Percentiles rank a stretch among this genome's conserved stretches.
Conservation (phyloP, 2,797 vertebrate species). For the Falco novaeseelandiae region DNA sequence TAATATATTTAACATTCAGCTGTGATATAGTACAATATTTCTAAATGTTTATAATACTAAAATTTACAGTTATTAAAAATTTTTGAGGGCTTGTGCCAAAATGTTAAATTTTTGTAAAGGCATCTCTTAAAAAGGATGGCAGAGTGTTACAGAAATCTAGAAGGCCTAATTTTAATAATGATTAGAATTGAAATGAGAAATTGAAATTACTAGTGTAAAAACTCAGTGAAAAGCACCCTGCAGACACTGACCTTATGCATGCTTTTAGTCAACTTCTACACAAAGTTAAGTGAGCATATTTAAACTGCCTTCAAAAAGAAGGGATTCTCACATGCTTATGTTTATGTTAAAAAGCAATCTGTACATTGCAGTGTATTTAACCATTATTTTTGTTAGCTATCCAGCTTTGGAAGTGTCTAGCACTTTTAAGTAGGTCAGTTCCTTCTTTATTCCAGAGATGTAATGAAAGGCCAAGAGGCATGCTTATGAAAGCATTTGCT, state of each 20-base stretch:
- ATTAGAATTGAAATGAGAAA: background rate
- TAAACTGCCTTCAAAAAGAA: background rate
- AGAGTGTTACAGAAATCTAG: background rate
- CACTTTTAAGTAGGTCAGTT: background rate
- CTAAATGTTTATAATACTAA: background rate
- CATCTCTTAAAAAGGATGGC: background rate
- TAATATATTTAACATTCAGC: background rate
- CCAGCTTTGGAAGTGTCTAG: background rate
- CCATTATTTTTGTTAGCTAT: background rate
- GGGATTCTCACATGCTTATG: rapidly evolving
- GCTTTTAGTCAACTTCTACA: background rate
- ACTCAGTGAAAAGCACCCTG: background rate
- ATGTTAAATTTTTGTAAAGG: background rate
- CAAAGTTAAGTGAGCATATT: background rate
- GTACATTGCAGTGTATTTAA: background rate
- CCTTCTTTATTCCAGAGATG: background rate
- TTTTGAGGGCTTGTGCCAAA: background rate
- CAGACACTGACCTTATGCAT: background rate
- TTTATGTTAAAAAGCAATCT: background rate
- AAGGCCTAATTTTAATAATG: background rate
- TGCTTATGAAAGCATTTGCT: background rate
- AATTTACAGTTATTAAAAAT: background rate
- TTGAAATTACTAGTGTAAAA: background rate
- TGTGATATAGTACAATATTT: background rate
- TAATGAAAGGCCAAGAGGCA: background rate